A percentile compares a stretch with the other conserved stretches of the same genome.
phyloP scores from a whole-genome alignment of 2,888 invertebrate genomes.

The Napeogenes sylphis region DNA sequence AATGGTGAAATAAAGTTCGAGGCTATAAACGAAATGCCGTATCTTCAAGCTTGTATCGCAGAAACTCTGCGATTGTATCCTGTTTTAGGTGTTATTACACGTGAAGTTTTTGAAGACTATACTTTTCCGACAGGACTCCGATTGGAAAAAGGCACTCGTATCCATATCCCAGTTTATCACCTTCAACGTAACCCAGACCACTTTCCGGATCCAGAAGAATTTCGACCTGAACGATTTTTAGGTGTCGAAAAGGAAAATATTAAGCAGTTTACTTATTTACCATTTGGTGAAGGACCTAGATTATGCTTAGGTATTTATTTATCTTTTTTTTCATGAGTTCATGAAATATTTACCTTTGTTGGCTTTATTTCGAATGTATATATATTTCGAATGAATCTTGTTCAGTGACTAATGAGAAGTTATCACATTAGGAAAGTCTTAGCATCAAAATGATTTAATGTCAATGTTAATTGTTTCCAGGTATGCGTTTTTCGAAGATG shows the following conservation, averaged over 20 bases:
- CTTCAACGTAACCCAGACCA: conserved; percentile 49
- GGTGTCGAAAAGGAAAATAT: conserved; percentile 44
- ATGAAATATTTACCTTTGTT: too few relatives aligned
- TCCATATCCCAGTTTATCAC: conserved; percentile 56
- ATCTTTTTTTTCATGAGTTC: neutral
- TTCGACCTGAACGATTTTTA: conserved; percentile 53
- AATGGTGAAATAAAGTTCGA: conserved; percentile 40
- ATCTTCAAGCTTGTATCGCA: conserved; percentile 46
- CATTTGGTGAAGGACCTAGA: conserved; percentile 62
- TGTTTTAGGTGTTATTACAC: conserved; percentile 45
- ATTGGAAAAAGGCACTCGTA: conserved; percentile 48
- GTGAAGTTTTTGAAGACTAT: conserved; percentile 54
- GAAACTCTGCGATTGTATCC: conserved; percentile 57
- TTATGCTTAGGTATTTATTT: conserved; percentile 55
- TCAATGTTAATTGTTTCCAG: conserved; percentile 25
- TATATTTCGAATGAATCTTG: too few relatives aligned
- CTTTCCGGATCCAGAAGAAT: conserved; percentile 55
- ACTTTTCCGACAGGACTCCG: conserved; percentile 47
- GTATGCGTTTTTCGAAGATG: conserved; percentile 46
- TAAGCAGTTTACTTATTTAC: conserved; percentile 52
- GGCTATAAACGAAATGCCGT: conserved; percentile 47
- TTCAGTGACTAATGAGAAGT: too few relatives aligned
- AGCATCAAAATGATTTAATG: too few relatives aligned
- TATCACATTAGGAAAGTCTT: too few relatives aligned
- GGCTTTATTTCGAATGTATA: too few relatives aligned